These are phyloP conservation scores for Lota lota DNA, from an alignment of 2,113 vertebrate genomes.

Conservation along the genomic window DNA sequence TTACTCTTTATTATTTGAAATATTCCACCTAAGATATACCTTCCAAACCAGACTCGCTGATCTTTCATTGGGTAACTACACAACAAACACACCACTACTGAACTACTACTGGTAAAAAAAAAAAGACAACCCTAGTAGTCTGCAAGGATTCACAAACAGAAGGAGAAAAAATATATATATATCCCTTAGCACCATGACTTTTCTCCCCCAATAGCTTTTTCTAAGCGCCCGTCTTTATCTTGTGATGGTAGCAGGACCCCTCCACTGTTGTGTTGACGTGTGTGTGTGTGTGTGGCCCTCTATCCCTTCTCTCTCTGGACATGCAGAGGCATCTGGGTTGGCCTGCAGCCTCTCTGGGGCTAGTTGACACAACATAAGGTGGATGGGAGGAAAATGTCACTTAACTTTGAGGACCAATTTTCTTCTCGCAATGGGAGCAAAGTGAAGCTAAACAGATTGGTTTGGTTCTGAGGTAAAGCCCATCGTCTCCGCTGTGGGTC, in stretches of 20 bases:
- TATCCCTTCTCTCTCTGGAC: constrained; percentile 33
- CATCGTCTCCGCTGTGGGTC: constrained; percentile 59
- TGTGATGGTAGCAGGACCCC: constrained; percentile 31
- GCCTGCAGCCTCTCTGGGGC: constrained; percentile 54
- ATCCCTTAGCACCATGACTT: constrained; percentile 25
- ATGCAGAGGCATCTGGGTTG: constrained; percentile 56
- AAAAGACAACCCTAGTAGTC: neutral
- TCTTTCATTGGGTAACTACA: neutral
- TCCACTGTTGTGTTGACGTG: constrained; percentile 37
- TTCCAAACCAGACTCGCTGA: neutral
- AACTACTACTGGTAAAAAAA: neutral
- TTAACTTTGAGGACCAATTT: constrained; percentile 65
- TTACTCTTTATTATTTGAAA: neutral
- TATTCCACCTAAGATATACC: neutral
- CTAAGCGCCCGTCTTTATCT: constrained; percentile 27
- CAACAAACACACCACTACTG: neutral
- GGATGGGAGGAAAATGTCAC: constrained; percentile 68
- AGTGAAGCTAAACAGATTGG: constrained; percentile 74
- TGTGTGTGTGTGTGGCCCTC: constrained; percentile 33
- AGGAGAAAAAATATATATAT: constrained; percentile 33
- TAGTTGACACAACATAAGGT: constrained; percentile 55
- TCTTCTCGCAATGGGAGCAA: constrained; percentile 45
- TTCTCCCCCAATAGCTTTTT: constrained; percentile 31
- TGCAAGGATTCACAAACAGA: constrained; percentile 12
- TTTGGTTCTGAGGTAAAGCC: constrained; percentile 75